Conservation (phyloP, 1,140 invertebrate species). For the Anthonomus grandis region DNA sequence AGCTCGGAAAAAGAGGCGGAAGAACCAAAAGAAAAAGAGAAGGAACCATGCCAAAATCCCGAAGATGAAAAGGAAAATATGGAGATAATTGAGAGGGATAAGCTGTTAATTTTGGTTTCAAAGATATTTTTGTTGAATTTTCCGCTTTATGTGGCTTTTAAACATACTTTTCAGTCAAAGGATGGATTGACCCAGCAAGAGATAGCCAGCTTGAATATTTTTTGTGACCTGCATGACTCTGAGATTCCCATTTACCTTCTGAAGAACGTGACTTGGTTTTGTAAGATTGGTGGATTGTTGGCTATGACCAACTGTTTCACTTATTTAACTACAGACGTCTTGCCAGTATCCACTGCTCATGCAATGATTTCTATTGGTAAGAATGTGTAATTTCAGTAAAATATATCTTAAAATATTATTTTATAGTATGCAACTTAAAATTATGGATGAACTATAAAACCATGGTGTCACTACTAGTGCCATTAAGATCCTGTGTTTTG, state of each 20-base stretch:
- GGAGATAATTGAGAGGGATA: constrained; percentile 65
- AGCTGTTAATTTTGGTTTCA: constrained; percentile 71
- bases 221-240: constrained; percentile 88
- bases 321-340: constrained; percentile 63
- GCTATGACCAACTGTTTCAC: constrained; percentile 84
- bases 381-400: background rate
- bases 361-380: constrained; percentile 76
- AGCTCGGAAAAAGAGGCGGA: background rate
- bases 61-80: constrained; percentile 38
- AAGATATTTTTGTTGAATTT: constrained; percentile 86
- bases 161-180: constrained; percentile 73
- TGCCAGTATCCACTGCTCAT: constrained; percentile 85
- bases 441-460: constrained; percentile 92
- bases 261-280: constrained; percentile 87
- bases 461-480: constrained; percentile 82
- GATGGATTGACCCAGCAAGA: constrained; percentile 77
- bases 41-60: constrained; percentile 17
- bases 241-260: constrained; percentile 87
- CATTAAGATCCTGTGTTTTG: constrained; percentile 78
- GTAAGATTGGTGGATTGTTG: constrained; percentile 82
- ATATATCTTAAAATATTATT: constrained; percentile 6
- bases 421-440: constrained; percentile 80
- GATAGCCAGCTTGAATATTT: constrained; percentile 71
- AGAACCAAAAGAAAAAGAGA: constrained; percentile 25
- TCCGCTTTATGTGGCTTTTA: constrained; percentile 88